These are phyloP conservation scores for Acronicta alni DNA, from an alignment of 2,888 invertebrate species.

Conservation along the genomic window DNA sequence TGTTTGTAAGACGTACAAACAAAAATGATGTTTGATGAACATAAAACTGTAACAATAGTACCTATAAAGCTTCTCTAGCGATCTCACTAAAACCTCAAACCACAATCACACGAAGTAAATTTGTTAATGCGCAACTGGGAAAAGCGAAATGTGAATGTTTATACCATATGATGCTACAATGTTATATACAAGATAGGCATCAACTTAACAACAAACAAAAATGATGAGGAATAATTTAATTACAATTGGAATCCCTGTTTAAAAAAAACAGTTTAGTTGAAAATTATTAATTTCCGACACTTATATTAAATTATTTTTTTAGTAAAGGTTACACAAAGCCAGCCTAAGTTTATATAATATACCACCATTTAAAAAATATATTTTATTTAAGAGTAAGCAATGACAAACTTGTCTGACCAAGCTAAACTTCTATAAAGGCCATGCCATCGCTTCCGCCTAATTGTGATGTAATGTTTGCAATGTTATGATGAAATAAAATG, in stretches of 20 bases:
- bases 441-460: too few species aligned
- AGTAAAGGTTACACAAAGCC: not conserved
- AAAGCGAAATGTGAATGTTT: not conserved
- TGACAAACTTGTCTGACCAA: conserved; percentile 6
- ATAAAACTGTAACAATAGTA: not conserved
- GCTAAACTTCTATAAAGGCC: too few species aligned
- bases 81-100: not conserved
- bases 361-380: conserved; percentile 8
- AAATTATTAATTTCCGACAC: too few species aligned
- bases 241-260: too few species aligned
- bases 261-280: too few species aligned
- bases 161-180: not conserved
- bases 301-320: not conserved
- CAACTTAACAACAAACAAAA: not conserved
- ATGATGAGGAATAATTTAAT: not conserved
- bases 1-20: too few species aligned
- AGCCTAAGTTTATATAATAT: not conserved
- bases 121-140: not conserved
- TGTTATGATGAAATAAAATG: too few species aligned
- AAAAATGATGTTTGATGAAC: too few species aligned
- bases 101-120: too few species aligned
- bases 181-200: too few species aligned
- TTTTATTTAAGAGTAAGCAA: conserved; percentile 32
- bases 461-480: too few species aligned
- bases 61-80: not conserved